Percentiles rank a stretch among this genome's conserved stretches.
Evolutionary conservation across 2,888 invertebrate species (phyloP).

Genomic region (Philonicus albiceps): DNA sequence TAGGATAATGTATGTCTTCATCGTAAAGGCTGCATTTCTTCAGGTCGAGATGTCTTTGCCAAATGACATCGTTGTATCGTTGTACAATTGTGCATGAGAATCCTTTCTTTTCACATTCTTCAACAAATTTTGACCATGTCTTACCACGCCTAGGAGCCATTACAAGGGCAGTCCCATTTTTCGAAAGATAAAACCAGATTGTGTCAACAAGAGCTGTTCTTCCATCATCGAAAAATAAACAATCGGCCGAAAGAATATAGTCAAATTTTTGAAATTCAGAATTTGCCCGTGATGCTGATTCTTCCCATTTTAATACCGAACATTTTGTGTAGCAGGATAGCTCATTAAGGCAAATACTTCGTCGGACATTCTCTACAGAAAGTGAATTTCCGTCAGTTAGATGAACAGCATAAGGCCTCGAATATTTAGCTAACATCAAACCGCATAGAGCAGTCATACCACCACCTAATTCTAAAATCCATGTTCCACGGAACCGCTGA

Average conservation of each 20-base stretch:
- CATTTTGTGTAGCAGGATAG: slow-evolving; percentile 67
- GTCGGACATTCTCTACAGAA: slow-evolving; percentile 76
- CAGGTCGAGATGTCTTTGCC: slow-evolving; percentile 72
- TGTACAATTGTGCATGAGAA: slow-evolving; percentile 68
- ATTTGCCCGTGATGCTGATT: slow-evolving; percentile 54
- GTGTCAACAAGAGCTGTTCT: slow-evolving; percentile 73
- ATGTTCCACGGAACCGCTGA: slow-evolving; percentile 71
- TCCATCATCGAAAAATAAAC: slow-evolving; percentile 79
- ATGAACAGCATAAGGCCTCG: slow-evolving; percentile 70
- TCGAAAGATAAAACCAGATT: slow-evolving; percentile 70
- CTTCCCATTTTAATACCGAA: slow-evolving; percentile 68
- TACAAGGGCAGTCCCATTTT: slow-evolving; percentile 72
- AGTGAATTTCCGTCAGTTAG: slow-evolving; percentile 82
- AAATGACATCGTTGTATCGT: slow-evolving; percentile 72
- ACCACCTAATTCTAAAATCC: slow-evolving; percentile 80
- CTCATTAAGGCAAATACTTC: slow-evolving; percentile 72
- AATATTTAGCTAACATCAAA: slow-evolving; percentile 74
- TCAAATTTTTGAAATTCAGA: slow-evolving; percentile 68
- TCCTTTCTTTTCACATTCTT: slow-evolving; percentile 68
- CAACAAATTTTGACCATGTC: slow-evolving; percentile 74
- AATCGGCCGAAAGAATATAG: slow-evolving; percentile 79
- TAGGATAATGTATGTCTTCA: slow-evolving; percentile 76
- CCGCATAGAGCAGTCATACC: slow-evolving; percentile 87
- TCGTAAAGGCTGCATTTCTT: slow-evolving; percentile 69
- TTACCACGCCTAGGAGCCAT: slow-evolving; percentile 80